Evolutionary conservation across 2,797 vertebrate species (phyloP).

Genomic region (Rhodeus uyekii): DNA sequence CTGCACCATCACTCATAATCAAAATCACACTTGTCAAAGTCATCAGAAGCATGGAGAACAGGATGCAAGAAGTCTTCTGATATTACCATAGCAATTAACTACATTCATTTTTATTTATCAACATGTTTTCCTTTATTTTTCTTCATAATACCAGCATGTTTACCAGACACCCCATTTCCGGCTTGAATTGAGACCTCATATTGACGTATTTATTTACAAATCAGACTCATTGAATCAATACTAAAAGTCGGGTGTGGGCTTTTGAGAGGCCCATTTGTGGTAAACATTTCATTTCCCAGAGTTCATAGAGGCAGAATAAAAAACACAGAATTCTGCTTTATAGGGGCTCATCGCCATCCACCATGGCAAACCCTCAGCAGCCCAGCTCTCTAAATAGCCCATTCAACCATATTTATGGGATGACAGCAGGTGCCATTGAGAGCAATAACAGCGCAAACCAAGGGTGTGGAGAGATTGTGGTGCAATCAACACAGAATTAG

Average conservation of each 20-base stretch:
- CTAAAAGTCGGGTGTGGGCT: conserved; percentile 67
- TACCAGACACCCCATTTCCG: conserved; percentile 48
- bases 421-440: conserved; percentile 70
- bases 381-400: conserved; percentile 64
- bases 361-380: conserved; percentile 55
- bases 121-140: conserved; percentile 27
- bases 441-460: conserved; percentile 53
- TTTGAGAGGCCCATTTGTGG: conserved; percentile 72
- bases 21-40: too few relatives aligned
- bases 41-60: neutral
- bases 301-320: conserved; percentile 64
- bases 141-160: conserved; percentile 56
- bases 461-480: conserved; percentile 43
- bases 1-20: neutral
- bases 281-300: conserved; percentile 75
- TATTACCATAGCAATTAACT: conserved; percentile 6
- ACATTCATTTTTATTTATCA: conserved; percentile 42
- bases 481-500: conserved; percentile 47
- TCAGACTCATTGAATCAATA: conserved; percentile 76
- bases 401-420: conserved; percentile 66
- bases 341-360: conserved; percentile 61
- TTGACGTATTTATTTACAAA: conserved; percentile 72
- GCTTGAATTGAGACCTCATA: conserved; percentile 59
- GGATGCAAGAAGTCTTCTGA: conserved; percentile 9
- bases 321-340: conserved; percentile 56